Conservation (phyloP, 2,797 vertebrate species). For the Lagocephalus sceleratus region DNA sequence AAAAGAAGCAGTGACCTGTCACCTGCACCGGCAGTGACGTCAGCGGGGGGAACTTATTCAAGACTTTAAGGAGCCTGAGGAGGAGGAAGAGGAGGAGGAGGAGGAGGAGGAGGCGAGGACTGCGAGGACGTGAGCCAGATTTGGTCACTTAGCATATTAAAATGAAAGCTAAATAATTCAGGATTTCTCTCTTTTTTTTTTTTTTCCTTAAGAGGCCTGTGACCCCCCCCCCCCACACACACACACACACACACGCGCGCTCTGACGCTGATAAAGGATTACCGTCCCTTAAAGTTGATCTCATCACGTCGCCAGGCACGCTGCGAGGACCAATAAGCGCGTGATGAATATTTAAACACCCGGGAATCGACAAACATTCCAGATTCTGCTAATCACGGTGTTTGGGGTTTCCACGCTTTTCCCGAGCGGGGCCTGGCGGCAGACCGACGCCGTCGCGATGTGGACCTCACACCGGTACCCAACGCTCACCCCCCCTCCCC, state of each 20-base stretch:
- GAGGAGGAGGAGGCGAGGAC: too few species aligned
- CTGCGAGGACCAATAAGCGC: constrained; percentile 1
- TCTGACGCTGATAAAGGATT: neutral
- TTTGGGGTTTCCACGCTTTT: neutral
- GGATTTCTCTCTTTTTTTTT: neutral
- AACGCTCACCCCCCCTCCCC: constrained; percentile 1
- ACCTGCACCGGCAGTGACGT: constrained; percentile 67
- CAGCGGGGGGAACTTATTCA: constrained; percentile 50
- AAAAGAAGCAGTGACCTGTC: constrained; percentile 43
- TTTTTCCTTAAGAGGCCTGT: too few species aligned
- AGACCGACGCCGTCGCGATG: neutral
- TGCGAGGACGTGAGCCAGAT: too few species aligned
- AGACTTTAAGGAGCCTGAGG: constrained; percentile 18
- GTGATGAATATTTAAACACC: constrained; percentile 5
- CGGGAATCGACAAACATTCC: neutral
- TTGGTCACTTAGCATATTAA: neutral
- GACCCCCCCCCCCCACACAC: too few species aligned
- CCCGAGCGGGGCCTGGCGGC: neutral
- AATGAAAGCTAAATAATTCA: neutral
- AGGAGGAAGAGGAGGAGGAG: neutral
- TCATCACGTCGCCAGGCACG: too few species aligned
- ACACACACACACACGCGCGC: too few species aligned
- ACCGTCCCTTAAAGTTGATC: neutral
- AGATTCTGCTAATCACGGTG: neutral
- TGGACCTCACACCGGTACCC: constrained; percentile 1